Conservation (phyloP, 2,113 vertebrate genomes). For the Aptenodytes patagonicus region DNA sequence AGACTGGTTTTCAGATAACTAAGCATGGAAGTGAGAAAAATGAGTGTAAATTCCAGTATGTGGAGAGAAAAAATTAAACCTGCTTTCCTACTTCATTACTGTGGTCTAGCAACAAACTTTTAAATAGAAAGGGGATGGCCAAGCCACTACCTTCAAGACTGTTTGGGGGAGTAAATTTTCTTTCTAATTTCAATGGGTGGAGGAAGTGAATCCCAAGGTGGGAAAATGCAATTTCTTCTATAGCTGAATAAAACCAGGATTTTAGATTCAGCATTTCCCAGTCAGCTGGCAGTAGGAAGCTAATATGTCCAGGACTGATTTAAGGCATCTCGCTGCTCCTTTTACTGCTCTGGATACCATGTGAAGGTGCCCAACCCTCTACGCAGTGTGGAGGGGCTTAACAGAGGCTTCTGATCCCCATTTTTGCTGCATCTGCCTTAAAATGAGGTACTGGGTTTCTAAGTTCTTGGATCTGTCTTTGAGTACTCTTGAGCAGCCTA, state of each 20-base stretch:
- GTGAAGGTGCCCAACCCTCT: background rate
- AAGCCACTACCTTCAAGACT: background rate
- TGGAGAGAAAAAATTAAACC: background rate
- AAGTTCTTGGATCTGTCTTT: background rate
- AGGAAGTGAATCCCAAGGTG: background rate
- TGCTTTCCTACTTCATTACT: background rate
- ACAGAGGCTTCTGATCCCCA: background rate
- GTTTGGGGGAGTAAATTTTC: background rate
- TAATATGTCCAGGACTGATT: background rate
- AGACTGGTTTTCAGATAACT: no score
- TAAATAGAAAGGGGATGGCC: background rate
- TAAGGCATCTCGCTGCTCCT: background rate
- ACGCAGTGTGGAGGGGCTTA: accelerated
- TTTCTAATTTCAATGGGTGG: background rate
- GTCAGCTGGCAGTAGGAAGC: background rate
- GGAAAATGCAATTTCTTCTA: background rate
- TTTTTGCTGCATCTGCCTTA: background rate
- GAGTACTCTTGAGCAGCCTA: background rate
- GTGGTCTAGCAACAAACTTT: background rate
- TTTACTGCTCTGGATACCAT: background rate
- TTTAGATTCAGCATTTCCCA: background rate
- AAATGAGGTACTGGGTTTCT: background rate
- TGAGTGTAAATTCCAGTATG: background rate
- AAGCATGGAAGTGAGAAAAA: background rate
- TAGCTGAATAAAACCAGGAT: background rate